Evolutionary conservation across 1,140 invertebrate species (phyloP).

Genomic region (Bombus balteatus): DNA sequence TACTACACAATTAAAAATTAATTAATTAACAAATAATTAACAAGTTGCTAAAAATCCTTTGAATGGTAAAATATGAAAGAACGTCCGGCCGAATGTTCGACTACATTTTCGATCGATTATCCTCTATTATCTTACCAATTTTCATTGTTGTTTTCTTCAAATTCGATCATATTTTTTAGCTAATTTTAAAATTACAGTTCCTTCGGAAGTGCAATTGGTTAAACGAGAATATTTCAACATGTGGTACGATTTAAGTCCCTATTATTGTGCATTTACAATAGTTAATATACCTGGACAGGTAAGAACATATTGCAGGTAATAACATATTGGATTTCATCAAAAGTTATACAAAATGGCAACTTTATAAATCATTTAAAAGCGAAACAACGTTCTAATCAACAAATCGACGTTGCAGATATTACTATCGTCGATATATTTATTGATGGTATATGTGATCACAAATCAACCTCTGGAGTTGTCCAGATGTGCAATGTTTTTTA

Average conservation of each 20-base stretch:
- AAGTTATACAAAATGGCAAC: neutral
- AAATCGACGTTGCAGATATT: slow-evolving; percentile 84
- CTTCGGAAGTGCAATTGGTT: slow-evolving; percentile 92
- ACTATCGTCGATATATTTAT: slow-evolving; percentile 90
- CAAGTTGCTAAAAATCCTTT: neutral
- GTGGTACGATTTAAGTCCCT: slow-evolving; percentile 95
- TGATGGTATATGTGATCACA: slow-evolving; percentile 93
- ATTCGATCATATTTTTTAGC: neutral
- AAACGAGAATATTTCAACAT: slow-evolving; percentile 96
- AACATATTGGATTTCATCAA: neutral
- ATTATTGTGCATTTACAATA: slow-evolving; percentile 93
- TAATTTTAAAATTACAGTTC: slow-evolving; percentile 86
- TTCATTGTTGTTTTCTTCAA: neutral
- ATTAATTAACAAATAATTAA: neutral
- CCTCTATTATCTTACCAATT: neutral
- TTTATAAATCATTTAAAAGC: neutral
- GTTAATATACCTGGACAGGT: slow-evolving; percentile 89
- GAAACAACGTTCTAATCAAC: neutral
- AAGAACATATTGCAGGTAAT: slow-evolving; percentile 82
- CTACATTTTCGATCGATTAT: neutral
- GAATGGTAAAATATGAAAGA: neutral
- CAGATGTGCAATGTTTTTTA: slow-evolving; percentile 88
- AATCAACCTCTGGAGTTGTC: slow-evolving; percentile 91
- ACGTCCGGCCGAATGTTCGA: neutral
- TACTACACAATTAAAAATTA: too few species aligned